Evolutionary conservation across 2,888 invertebrate species (phyloP).

Genomic region (Ormyrus rosae): DNA sequence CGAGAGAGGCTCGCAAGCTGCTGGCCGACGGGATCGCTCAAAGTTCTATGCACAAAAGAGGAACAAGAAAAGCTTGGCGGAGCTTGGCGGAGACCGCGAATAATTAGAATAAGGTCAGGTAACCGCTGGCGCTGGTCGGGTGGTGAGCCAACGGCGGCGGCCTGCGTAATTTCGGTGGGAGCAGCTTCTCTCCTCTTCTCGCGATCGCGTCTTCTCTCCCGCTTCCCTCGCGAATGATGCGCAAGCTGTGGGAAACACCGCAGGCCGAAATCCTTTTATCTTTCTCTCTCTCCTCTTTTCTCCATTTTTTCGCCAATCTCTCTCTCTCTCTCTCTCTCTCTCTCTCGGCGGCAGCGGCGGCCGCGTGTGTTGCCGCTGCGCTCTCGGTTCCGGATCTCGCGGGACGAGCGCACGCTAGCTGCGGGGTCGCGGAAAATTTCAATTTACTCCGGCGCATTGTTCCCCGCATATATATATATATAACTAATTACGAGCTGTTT

Average conservation of each 20-base stretch:
- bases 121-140: slow-evolving; percentile 41
- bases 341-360: not conserved
- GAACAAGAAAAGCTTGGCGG: slow-evolving; percentile 17
- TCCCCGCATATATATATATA: not conserved
- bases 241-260: slow-evolving; percentile 53
- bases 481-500: slow-evolving; percentile 24
- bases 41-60: slow-evolving; percentile 32
- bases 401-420: slow-evolving; percentile 39
- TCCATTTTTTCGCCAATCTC: slow-evolving; percentile 31
- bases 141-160: not conserved
- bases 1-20: not conserved
- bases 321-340: not conserved
- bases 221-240: slow-evolving; percentile 12
- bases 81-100: slow-evolving; percentile 36
- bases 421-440: slow-evolving; percentile 35
- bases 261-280: slow-evolving; percentile 45
- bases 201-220: slow-evolving; percentile 12
- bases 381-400: slow-evolving; percentile 41
- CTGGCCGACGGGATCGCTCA: not conserved
- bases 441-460: slow-evolving; percentile 37
- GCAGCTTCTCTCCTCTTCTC: slow-evolving; percentile 19
- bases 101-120: slow-evolving; percentile 56
- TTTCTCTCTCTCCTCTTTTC: slow-evolving; percentile 27
- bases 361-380: not conserved
- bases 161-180: slow-evolving; percentile 51